Base-by-base conservation (phyloP, 2,888 invertebrate genomes). In the Cataglyphis cursor region DNA sequence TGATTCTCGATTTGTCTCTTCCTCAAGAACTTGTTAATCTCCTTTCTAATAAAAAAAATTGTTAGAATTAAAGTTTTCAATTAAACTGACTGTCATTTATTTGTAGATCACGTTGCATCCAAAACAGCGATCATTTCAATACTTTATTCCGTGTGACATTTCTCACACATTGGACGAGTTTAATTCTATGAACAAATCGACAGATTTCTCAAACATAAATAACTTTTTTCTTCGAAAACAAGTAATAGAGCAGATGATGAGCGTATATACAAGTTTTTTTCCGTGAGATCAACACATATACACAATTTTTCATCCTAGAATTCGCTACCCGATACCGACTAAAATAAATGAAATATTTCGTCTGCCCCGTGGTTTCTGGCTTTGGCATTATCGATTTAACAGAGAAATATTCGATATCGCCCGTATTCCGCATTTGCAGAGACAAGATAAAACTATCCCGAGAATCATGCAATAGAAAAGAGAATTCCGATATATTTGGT, bases 261-360 rank as follows among this genome's bases (percentile, higher is more conserved):
- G 31, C 44, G 2, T n/a, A 2, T 15, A 61, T 3, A 21, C 6
- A 12, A 18, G 28, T 64, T 75, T 75, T 75, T 35, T 21, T 21
- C 10, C 48, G 21, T n/a, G 8, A 48, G 10, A 18, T 64, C 21
- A 31, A n/a, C n/a, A 35, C 5, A n/a, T n/a, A n/a, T 51, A 51
- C 8, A 44, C 10, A 6, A 62, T 75, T 75, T 75, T 64, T 48
- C 18, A 51, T 64, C 21, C 21, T 51, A 4, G 4, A 76, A 76
- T 68, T 41, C 41, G 68, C 4, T 41, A 57, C 28, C 31, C 41
- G 21, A 65, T 65, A 51, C 3, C 10, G 35, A 59, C 15, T 21
- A 21, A 5, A 57, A 76, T 41, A 70, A 21, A 78, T 78, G 21
- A 68, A 68, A 78, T 57, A 57, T 70, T 68, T 68, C 12, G 76